Evolutionary conservation across 2,888 invertebrate genomes (phyloP), one percentile per base, ranked within the genome.

Genomic region (Agrenia bidenticulata): DNA sequence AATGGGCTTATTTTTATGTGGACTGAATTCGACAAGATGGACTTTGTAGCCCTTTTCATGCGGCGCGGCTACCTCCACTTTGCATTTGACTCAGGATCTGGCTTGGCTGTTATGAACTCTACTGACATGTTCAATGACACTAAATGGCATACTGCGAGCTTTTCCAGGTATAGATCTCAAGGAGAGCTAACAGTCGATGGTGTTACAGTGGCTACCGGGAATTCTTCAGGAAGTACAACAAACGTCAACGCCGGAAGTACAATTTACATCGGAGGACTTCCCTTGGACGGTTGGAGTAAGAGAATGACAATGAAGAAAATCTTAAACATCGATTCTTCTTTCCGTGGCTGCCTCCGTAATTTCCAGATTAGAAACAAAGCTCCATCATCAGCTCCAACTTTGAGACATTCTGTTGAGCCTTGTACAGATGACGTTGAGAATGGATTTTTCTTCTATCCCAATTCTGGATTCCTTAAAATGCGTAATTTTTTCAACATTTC

Each of bases 1-100:
- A 87, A 94, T 73, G 98, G 97, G 0, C 81, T 98, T 4, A 82
- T 99, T 64, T 94, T 95, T 82, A 93, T 80, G 79, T 81, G 24
- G 81, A 85, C 86, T 0, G 87, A 89, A 63, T 81, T 81, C 13
- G 81, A 83, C 1, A 86, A 87, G 21, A 79, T 80, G 0, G 89
- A 91, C 78, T 89, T 88, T 78, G 85, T 92, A 0, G 87, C 90
- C 0, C 80, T 93, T 11, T 90, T 87, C 77, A 81, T 96, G 78
- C 83, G 85, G 69, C 85, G 88, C 56, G 94, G 92, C 41, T 83
- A 83, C 0, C 80, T 84, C 55, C 76, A 77, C 27, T 81, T 83
- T 2, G 81, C 85, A 2, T 89, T 89, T 80, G 87, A 88, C 79
- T 88, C 88, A 77, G 90, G 90, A 21, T 84, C 84, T 0, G 86